Base-by-base conservation (phyloP, 2,888 invertebrate species). In the Geophilus truncorum region DNA sequence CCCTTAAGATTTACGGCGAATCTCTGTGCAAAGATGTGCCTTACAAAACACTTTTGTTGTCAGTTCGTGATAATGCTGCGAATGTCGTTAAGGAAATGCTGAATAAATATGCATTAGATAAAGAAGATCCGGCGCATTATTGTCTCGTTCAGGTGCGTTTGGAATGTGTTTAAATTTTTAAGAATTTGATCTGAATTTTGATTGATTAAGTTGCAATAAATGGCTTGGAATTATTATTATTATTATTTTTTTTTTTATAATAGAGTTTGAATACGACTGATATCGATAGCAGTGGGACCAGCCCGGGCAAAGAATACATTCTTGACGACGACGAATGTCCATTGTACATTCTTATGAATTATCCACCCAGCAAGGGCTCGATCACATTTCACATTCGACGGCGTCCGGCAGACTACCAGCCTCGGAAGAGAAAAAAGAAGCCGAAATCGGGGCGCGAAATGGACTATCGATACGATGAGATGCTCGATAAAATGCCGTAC, bases 281-380 rank as follows among this genome's bases (percentile, higher is more conserved):
- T 32, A 80, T 79, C 1, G 81, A 82, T 25, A 77, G 51, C 21
- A 82, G 80, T 21, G 88, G 84, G 85, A 30, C 85, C 85, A 12
- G 84, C 85, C 36, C 84, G 51, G 81, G 79, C 15, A 85, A 21
- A 21, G 97, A 98, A 88, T 95, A 96, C 87, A 93, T 98, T 84
- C 90, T 99, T 84, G 96, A 97, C 87, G 97, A 98, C 86, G 96
- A 97, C 88, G 98, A 99, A 88, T 98, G 98, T 88, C 98, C 98
- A 70, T 90, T 98, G 83, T 94, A 96, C 79, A 96, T 97, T 86
- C 90, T 95, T 83, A 94, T 96, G 94, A 95, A 94, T 88, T 93
- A 95, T 87, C 92, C 93, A 83, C 91, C 92, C 84, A 79, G 81
- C 15, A 77, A 77, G 34, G 77, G 97, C 88, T 96, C 96, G 86